These are phyloP conservation scores for Sebastes ruberrimus DNA, from an alignment of 2,797 vertebrate species.

Conservation along the genomic window DNA sequence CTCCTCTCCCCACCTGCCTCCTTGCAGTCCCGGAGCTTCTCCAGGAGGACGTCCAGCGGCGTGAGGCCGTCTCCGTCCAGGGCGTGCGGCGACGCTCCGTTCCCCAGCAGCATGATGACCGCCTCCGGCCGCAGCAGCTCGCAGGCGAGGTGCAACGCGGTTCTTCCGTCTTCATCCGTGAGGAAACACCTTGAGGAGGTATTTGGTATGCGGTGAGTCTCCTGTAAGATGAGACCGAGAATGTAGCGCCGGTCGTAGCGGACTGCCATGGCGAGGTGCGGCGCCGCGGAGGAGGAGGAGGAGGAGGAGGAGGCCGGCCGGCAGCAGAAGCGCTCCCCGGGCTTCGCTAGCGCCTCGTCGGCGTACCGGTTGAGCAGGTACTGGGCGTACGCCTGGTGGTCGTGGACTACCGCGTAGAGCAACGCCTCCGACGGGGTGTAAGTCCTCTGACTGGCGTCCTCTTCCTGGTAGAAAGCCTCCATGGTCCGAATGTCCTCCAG, in stretches of 20 bases:
- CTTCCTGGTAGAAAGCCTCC: conserved; percentile 88
- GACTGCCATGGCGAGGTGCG: conserved; percentile 87
- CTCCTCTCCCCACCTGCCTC: conserved; percentile 63
- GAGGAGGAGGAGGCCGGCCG: conserved; percentile 80
- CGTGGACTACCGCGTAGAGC: conserved; percentile 91
- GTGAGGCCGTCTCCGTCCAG: conserved; percentile 85
- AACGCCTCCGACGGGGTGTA: conserved; percentile 90
- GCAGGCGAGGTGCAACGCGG: conserved; percentile 88
- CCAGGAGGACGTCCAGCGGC: conserved; percentile 85
- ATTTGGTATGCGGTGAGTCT: conserved; percentile 79
- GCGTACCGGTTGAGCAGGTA: conserved; percentile 85
- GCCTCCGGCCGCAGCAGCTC: conserved; percentile 87
- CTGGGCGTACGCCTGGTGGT: conserved; percentile 88
- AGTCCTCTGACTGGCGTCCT: conserved; percentile 78
- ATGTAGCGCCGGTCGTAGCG: conserved; percentile 88
- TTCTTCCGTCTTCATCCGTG: too few species aligned
- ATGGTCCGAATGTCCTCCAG: conserved; percentile 91
- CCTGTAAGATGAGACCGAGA: conserved; percentile 86
- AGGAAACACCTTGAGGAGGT: conserved; percentile 9
- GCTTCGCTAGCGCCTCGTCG: conserved; percentile 85
- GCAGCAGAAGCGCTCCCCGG: conserved; percentile 87
- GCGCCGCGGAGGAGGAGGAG: conserved; percentile 48
- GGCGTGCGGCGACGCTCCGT: conserved; percentile 84
- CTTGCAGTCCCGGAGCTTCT: conserved; percentile 84
- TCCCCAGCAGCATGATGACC: conserved; percentile 85